phyloP scores from a whole-genome alignment of 35 echinoderm and acorn worm genomes.

The Diadema setosum region DNA sequence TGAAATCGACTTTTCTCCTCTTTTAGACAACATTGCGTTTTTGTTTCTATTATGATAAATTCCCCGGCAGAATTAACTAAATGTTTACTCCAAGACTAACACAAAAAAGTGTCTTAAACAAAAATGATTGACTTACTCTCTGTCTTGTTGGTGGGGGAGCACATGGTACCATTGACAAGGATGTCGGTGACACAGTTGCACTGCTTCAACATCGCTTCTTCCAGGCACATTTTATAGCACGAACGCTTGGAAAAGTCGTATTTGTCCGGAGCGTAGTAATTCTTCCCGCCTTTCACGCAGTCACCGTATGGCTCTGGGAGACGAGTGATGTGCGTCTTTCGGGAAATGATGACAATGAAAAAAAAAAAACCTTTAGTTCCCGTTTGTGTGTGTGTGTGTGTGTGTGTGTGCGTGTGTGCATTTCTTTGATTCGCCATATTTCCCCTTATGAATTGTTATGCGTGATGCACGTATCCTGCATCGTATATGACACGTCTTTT shows the following conservation, averaged over 20 bases:
- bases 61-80: neutral
- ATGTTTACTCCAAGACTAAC: neutral
- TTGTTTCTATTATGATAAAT: neutral
- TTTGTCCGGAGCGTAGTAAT: neutral
- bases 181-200: conserved; percentile 59
- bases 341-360: neutral
- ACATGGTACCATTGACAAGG: conserved; percentile 14
- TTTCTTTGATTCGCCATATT: too few relatives aligned
- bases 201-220: neutral
- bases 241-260: conserved; percentile 37
- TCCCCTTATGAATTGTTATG: too few relatives aligned
- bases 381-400: too few relatives aligned
- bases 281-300: neutral
- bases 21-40: neutral
- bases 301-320: neutral
- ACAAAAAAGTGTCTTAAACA: neutral
- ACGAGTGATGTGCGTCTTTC: neutral
- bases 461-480: too few relatives aligned
- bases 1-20: neutral
- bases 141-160: neutral
- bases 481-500: too few relatives aligned
- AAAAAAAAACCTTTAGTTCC: too few relatives aligned
- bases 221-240: conserved; percentile 30
- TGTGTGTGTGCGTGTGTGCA: too few relatives aligned
- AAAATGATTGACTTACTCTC: conserved; percentile 22